phyloP scores from a whole-genome alignment of 2,113 vertebrate genomes.

The Phylloscopus trochiloides region DNA sequence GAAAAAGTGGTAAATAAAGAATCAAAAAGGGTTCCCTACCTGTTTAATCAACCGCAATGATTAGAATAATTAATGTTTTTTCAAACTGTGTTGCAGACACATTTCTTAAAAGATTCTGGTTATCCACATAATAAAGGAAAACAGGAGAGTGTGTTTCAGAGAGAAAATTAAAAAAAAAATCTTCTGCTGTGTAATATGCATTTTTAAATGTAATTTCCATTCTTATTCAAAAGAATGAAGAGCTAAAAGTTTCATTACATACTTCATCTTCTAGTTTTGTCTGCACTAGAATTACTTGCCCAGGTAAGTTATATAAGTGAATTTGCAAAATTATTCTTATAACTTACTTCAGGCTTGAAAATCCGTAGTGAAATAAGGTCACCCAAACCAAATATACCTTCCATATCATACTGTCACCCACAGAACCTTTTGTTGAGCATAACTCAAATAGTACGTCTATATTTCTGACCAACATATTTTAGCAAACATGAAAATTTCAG shows the following conservation, averaged over 20 bases:
- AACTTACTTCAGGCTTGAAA: background rate
- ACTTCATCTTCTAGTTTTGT: background rate
- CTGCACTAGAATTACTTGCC: background rate
- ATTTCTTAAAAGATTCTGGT: background rate
- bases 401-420: background rate
- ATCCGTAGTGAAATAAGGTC: background rate
- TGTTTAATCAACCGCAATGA: background rate
- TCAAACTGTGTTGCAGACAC: background rate
- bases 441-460: background rate
- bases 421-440: background rate
- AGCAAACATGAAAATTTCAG: background rate
- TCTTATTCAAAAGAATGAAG: background rate
- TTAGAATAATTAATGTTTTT: constrained; percentile 12
- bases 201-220: background rate
- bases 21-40: background rate
- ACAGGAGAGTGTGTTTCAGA: background rate
- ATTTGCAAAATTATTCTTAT: background rate
- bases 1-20: constrained; percentile 14
- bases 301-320: background rate
- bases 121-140: background rate
- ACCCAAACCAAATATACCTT: background rate
- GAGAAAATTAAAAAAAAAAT: background rate
- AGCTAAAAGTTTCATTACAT: background rate
- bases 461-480: background rate
- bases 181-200: background rate